Evolutionary conservation across 2,888 invertebrate genomes (phyloP), one percentile per base, ranked within the genome.

Genomic region (Diplolepis rosae): DNA sequence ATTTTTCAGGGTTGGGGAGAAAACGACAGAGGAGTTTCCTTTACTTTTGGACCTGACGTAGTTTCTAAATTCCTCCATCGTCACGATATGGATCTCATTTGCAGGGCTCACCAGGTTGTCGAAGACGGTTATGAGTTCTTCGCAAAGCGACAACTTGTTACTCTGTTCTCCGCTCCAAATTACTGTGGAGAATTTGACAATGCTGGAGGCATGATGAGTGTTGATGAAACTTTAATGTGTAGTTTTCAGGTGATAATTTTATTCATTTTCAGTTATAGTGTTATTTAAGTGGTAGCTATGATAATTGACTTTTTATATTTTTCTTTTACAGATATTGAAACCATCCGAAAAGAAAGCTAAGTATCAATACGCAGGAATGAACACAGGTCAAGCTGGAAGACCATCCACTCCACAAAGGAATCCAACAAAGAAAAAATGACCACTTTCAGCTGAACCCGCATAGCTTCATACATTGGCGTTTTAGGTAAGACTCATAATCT

Each of bases 261-360:
- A 22, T 22, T 48, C 9, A 13, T 13, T 45, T 73, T 32, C 30
- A 0, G 3, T 39, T 35, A 51, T 52, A 2, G n/a, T 65, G 48
- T 70, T 11, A 18, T n/a, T n/a, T n/a, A n/a, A n/a, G n/a, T n/a
- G n/a, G 9, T 45, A 2, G 9, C 18, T 18, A 45, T 7, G 15
- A 7, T 18, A 1, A 48, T 7, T 18, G 3, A 11, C 22, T 45
- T 11, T 0, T 18, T 4, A 48, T 48, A 0, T 9, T 22, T 24
- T 73, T 69, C 51, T 42, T 28, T 70, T 73, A 15, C 89, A 99
- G 98, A 99, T 99, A 85, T 91, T 99, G 90, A 99, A 99, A 90
- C 99, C 99, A 85, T 98, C 98, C 75, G 99, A 99, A 91, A 99
- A 99, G 91, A 99, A 99, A 91, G 98, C 99, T 82, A 99, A 99